Conservation (phyloP, 2,797 vertebrate species). For the Xyrichtys novacula region DNA sequence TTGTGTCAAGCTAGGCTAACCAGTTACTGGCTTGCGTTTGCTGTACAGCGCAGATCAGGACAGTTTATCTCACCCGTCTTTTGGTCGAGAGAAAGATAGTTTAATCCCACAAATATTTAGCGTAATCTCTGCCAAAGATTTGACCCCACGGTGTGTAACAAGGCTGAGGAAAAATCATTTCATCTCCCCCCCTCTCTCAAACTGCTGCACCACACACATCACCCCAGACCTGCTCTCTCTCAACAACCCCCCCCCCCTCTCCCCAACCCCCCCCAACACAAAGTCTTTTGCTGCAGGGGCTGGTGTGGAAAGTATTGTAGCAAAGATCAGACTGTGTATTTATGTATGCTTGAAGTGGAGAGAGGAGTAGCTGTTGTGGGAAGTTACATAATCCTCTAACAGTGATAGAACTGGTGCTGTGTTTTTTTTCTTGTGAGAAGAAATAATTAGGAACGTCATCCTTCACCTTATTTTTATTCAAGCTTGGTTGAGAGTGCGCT, state of each 20-base stretch:
- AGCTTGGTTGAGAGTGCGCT: conserved; percentile 27
- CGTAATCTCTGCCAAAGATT: neutral
- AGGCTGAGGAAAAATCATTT: conserved; percentile 34
- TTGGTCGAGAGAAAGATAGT: neutral
- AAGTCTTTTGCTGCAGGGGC: conserved; percentile 10
- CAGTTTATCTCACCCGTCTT: neutral
- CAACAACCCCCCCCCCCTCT: too few species aligned
- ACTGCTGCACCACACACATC: conserved; percentile 76
- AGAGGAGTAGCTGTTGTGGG: conserved; percentile 40
- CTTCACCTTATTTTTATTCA: conserved; percentile 38
- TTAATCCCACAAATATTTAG: neutral
- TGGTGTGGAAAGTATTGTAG: conserved; percentile 34
- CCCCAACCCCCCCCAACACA: too few species aligned
- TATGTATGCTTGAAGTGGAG: conserved; percentile 20
- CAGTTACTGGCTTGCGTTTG: neutral
- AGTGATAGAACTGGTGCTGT: conserved; percentile 21
- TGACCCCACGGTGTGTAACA: conserved; percentile 15
- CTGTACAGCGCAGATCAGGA: neutral
- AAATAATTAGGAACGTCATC: conserved; percentile 34
- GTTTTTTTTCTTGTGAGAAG: conserved; percentile 7
- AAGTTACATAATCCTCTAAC: conserved; percentile 46
- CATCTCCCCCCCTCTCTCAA: conserved; percentile 32
- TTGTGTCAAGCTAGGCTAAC: neutral
- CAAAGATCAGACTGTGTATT: conserved; percentile 7
- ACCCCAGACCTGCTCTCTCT: conserved; percentile 85